Conservation (phyloP, 2,888 invertebrate species). For the Trissolcus japonicus region DNA sequence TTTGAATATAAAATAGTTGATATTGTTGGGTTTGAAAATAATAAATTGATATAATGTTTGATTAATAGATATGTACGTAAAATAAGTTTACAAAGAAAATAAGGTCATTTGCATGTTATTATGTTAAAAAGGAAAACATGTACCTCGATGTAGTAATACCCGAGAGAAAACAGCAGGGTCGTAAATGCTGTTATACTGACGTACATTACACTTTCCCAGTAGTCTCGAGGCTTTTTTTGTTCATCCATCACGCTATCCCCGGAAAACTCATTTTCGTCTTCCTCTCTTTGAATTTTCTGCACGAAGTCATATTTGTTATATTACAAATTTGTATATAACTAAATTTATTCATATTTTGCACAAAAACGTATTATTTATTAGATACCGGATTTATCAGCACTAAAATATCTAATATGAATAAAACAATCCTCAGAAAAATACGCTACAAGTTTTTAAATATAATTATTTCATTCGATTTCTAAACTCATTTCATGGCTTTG, state of each 20-base stretch:
- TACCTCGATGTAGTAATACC: conserved; percentile 86
- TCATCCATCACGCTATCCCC: conserved; percentile 60
- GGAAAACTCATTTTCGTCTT: conserved; percentile 47
- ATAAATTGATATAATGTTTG: conserved; percentile 13
- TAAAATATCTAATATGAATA: neutral
- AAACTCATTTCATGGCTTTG: no score
- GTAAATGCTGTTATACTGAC: conserved; percentile 84
- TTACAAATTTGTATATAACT: conserved; percentile 13
- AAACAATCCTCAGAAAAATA: neutral
- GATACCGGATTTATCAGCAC: no score
- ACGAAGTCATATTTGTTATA: conserved; percentile 21
- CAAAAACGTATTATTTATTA: no score
- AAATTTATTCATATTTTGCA: no score
- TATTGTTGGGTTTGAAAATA: conserved; percentile 14
- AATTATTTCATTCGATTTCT: no score
- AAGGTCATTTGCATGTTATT: conserved; percentile 30
- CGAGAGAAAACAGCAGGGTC: conserved; percentile 84
- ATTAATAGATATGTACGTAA: conserved; percentile 9
- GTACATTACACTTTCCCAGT: conserved; percentile 78
- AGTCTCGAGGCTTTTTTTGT: conserved; percentile 61
- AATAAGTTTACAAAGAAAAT: conserved; percentile 21
- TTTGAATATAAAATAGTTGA: conserved; percentile 19
- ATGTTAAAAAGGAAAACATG: conserved; percentile 25
- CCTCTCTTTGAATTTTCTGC: conserved; percentile 42
- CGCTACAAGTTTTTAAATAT: no score